A percentile compares a stretch with the other conserved stretches of the same genome.
Conservation (phyloP, 1,140 invertebrate genomes). For the Macrocentrus cingulum region DNA sequence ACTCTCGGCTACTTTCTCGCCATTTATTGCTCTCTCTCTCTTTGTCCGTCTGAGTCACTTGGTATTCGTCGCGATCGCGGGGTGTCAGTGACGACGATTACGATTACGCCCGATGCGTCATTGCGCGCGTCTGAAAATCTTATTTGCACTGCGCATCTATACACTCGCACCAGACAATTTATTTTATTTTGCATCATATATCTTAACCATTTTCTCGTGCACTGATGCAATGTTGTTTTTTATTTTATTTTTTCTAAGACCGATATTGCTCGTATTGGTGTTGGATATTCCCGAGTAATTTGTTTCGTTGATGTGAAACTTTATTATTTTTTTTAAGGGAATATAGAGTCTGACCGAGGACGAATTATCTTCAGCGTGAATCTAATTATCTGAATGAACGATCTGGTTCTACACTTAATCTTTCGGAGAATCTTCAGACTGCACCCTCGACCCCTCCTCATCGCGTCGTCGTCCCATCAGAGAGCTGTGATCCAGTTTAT, state of each 20-base stretch:
- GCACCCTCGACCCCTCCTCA: conserved; percentile 21
- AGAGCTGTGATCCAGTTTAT: conserved; percentile 9
- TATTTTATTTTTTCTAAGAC: conserved; percentile 14
- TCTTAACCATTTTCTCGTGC: not conserved
- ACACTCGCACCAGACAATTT: not conserved
- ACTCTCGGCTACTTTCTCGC: not conserved
- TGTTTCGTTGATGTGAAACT: too few relatives aligned
- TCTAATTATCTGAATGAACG: conserved; percentile 45
- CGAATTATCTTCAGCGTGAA: conserved; percentile 35
- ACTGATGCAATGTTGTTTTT: not conserved
- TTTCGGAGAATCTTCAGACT: conserved; percentile 36
- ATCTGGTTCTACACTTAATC: conserved; percentile 50
- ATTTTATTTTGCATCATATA: not conserved
- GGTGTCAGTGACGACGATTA: conserved; percentile 19
- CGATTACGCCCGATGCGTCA: conserved; percentile 10
- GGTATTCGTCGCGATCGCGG: conserved; percentile 28
- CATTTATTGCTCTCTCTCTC: not conserved
- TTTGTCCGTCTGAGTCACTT: conserved; percentile 20
- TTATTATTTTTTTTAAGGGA: too few relatives aligned
- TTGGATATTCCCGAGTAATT: too few relatives aligned
- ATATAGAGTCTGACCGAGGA: conserved; percentile 15
- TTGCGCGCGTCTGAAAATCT: conserved; percentile 1
- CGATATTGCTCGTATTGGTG: too few relatives aligned
- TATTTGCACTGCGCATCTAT: conserved; percentile 6
- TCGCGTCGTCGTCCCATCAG: conserved; percentile 16